Base-by-base conservation (phyloP, 2,888 invertebrate genomes). In the Dusona sp. region DNA sequence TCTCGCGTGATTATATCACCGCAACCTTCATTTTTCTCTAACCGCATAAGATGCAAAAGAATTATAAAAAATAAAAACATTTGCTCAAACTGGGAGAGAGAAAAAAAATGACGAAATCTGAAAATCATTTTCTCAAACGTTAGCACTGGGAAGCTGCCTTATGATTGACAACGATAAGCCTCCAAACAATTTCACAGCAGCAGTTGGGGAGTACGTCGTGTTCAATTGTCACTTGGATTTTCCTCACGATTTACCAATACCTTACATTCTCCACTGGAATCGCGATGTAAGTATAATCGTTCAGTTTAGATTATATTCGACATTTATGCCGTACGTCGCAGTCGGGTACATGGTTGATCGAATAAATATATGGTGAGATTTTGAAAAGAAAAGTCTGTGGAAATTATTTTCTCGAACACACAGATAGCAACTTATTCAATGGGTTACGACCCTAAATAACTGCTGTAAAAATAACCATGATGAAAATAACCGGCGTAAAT, bases 261-360 rank as follows among this genome's bases (percentile, higher is more conserved):
- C 98, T 11, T 98, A 98, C 94, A 97, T 97, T 91, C 95, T 99
- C 83, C 97, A 97, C 93, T 99, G 98, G 98, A 97, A 97, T 92
- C 98, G 98, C 95, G 97, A 97, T 93, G 98, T 98, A 95, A 97
- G 97, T 92, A 29, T 29, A n/a, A 48, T 48, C 19, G n/a, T 48
- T 7, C 19, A 4, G 48, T 48, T 48, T 7, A n/a, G 4, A 19
- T 48, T 6, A n/a, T 6, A n/a, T 48, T 42, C 42, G 42, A 11
- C 11, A 42, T 42, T 11, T 11, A 42, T 42, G 8, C 42, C 2
- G 9, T 42, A 2, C 2, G 11, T 38, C 33, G 33, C 33, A 33
- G 33, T 33, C 2, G 33, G 33, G 33, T 33, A 4, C 2, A 2
- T 33, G 4, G 33, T 33, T 33, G 33, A 4, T 4, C 33, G 33